A percentile compares a stretch with the other conserved stretches of the same genome.
Evolutionary conservation across 1,140 invertebrate species (phyloP).

Genomic region (Latrodectus geometricus): DNA sequence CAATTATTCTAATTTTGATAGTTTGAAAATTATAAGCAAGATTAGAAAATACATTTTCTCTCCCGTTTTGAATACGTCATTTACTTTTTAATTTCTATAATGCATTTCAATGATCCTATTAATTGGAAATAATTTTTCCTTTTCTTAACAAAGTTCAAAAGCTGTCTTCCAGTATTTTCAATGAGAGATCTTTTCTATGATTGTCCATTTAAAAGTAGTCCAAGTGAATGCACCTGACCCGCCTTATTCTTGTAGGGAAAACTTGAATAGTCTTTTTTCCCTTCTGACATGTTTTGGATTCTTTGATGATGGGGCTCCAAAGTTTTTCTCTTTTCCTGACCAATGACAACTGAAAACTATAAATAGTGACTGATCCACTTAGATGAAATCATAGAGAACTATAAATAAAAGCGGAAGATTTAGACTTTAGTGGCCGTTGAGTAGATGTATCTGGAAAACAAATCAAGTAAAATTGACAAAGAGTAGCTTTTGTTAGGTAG

Average conservation of each 20-base stretch:
- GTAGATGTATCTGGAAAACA: conserved; percentile 6
- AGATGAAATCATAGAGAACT: conserved; percentile 24
- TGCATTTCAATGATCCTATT: no score
- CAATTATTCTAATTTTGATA: no score
- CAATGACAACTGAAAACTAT: conserved; percentile 4
- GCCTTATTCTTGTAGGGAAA: not conserved
- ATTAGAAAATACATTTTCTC: no score
- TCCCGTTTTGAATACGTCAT: no score
- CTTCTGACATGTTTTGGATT: not conserved
- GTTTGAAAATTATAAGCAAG: no score
- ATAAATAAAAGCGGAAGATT: conserved; percentile 22
- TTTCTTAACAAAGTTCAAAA: no score
- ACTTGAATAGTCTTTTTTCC: not conserved
- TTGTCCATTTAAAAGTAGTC: conserved; percentile 10
- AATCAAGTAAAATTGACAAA: conserved; percentile 1
- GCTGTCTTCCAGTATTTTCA: conserved; percentile 1
- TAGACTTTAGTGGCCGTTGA: conserved; percentile 14
- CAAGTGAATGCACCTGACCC: conserved; percentile 20
- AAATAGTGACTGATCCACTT: conserved; percentile 35
- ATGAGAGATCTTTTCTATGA: not conserved
- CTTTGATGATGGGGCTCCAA: not conserved
- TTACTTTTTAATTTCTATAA: no score
- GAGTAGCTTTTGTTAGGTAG: not conserved
- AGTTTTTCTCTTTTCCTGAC: not conserved
- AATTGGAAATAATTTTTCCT: no score